Conservation (phyloP, 1,140 invertebrate genomes). For the Cydia strobilella region DNA sequence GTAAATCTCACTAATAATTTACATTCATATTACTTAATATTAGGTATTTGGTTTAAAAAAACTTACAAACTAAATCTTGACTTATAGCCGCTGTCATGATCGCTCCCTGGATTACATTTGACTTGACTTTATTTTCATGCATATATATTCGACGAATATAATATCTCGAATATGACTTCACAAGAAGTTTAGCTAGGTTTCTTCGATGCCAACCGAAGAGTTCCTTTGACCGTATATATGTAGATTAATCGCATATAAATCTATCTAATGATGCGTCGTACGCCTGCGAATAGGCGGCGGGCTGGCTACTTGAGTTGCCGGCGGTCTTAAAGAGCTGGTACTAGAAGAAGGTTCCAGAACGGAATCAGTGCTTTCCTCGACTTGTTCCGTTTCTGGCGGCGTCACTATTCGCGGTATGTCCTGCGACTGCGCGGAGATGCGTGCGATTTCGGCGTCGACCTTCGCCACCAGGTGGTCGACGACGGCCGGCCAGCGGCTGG, state of each 20-base stretch:
- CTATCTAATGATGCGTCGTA: conserved; percentile 40
- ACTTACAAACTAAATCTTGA: conserved; percentile 3
- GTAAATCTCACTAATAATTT: conserved; percentile 11
- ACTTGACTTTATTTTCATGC: neutral
- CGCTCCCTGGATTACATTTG: conserved; percentile 1
- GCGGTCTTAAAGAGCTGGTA: conserved; percentile 42
- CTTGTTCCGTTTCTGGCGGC: conserved; percentile 4
- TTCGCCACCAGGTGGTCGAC: conserved; percentile 60
- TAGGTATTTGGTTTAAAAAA: neutral
- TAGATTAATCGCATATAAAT: neutral
- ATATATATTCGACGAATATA: neutral
- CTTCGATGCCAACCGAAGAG: conserved; percentile 3
- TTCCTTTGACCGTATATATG: neutral
- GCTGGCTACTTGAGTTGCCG: conserved; percentile 38
- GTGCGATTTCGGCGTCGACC: conserved; percentile 64
- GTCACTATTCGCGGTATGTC: conserved; percentile 34
- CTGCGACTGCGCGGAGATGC: conserved; percentile 48
- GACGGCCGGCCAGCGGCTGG: conserved; percentile 62
- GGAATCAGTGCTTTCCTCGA: conserved; percentile 12
- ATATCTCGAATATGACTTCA: neutral
- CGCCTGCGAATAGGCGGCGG: conserved; percentile 47
- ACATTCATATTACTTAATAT: neutral
- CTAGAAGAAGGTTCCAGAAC: conserved; percentile 8
- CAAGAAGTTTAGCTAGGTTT: neutral
- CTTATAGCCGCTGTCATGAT: neutral